These are phyloP conservation scores for Meleagris gallopavo DNA, from an alignment of 2,113 vertebrate genomes.

Conservation along the genomic window DNA sequence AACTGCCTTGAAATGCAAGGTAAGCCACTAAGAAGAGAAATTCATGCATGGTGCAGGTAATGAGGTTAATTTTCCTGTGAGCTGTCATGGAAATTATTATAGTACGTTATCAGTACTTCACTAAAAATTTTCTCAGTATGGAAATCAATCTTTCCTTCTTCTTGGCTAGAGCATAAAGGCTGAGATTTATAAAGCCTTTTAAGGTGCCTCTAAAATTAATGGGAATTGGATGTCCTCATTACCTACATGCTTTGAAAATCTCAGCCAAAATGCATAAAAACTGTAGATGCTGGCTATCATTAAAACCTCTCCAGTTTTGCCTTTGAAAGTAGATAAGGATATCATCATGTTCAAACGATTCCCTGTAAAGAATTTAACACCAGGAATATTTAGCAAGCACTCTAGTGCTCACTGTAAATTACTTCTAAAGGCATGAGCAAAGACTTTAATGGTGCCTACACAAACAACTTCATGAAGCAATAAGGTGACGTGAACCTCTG, in stretches of 20 bases:
- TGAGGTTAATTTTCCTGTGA: conserved; percentile 63
- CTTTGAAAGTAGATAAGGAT: conserved; percentile 63
- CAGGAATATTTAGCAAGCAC: conserved; percentile 2
- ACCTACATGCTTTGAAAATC: conserved; percentile 62
- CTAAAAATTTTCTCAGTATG: conserved; percentile 50
- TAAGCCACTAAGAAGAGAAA: conserved; percentile 56
- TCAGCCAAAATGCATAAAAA: conserved; percentile 66
- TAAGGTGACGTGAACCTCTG: background rate
- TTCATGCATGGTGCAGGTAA: conserved; percentile 45
- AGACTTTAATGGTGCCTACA: conserved; percentile 2
- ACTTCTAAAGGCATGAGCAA: conserved; percentile 28
- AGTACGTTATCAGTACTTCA: conserved; percentile 42
- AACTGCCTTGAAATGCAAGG: conserved; percentile 43
- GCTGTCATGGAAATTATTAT: conserved; percentile 49
- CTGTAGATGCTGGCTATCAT: conserved; percentile 32
- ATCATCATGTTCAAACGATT: conserved; percentile 50
- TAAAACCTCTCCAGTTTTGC: conserved; percentile 48
- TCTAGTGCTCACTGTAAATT: conserved; percentile 16
- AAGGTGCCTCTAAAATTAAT: conserved; percentile 72
- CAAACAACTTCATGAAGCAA: conserved; percentile 35
- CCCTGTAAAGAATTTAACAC: conserved; percentile 34
- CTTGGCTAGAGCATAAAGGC: conserved; percentile 51
- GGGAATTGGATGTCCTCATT: conserved; percentile 69
- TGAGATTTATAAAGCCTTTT: conserved; percentile 71
- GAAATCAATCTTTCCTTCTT: conserved; percentile 62